Base-by-base conservation (phyloP, 1,140 invertebrate species). In the Spodoptera litura region DNA sequence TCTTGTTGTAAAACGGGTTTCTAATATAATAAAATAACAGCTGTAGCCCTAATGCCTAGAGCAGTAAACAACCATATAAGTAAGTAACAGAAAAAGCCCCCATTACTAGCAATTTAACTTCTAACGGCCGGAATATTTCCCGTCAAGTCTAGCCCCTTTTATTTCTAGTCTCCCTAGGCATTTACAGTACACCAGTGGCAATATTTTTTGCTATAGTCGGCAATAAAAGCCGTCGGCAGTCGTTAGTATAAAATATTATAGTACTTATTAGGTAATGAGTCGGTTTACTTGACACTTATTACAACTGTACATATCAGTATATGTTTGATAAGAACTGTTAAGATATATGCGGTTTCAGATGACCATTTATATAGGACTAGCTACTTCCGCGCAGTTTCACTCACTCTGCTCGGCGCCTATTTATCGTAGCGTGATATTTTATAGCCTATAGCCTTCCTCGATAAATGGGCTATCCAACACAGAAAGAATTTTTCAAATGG, bases 151-250 rank as follows among this genome's bases (percentile, higher is more conserved):
- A 68, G 49, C 15, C 51, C 44, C 38, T 51, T 66, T 66, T 56
- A 44, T 74, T 75, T 31, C 44, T 53, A 75, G 71, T 25, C 12
- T 49, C 55, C 52, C 38, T 44, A 58, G 71, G 38, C 38, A 20
- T 4, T 56, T 35, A 55, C 13, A 58, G 12, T 58, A 58, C 38
- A 73, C 25, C 20, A 68, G 5, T 52, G 49, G 64, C 55, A 59
- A 59, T 73, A 58, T 72, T 75, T 75, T 75, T 75, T 75, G 58
- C 73, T 25, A 64, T 75, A 51, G 73, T 53, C 56, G 56, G 73
- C 73, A 62, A 75, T 75, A 75, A 74, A 75, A 64, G 44, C 27
- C 12, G 58, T 62, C 20, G 58, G 59, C 73, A 75, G 58, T 62
- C 73, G 73, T 75, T 62, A 75, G 15, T 62, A 49, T 75, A 62